A percentile compares a stretch with the other conserved stretches of the same genome.
phyloP scores from a whole-genome alignment of 2,113 vertebrate species.

The Cnemophilus loriae region DNA sequence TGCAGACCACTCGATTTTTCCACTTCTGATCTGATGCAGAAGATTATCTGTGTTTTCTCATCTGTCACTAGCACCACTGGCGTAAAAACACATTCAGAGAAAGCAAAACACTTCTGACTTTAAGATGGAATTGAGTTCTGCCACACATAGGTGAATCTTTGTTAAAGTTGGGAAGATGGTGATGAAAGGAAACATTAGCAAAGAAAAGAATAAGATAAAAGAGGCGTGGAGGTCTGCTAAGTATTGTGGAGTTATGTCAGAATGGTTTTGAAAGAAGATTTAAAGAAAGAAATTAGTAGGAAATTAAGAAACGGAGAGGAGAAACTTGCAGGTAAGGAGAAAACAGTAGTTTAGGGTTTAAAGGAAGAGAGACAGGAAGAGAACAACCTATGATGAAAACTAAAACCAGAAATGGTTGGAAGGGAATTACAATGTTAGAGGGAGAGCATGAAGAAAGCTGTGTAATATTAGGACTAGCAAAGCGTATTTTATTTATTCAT shows the following conservation, averaged over 20 bases:
- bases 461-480: not conserved
- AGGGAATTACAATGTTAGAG: not conserved
- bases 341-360: not conserved
- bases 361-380: not conserved
- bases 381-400: not conserved
- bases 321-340: not conserved
- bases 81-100: not conserved
- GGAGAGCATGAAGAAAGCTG: not conserved
- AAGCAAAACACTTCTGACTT: not conserved
- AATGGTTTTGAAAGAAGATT: not conserved
- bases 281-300: not conserved
- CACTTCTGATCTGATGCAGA: not conserved
- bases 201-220: not conserved
- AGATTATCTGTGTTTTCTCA: not conserved
- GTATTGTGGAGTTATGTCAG: not conserved
- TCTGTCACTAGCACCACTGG: not conserved
- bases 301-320: not conserved
- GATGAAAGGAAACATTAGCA: not conserved
- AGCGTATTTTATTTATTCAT: slow-evolving; percentile 28
- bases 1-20: not conserved
- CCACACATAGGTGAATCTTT: not conserved
- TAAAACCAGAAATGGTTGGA: not conserved
- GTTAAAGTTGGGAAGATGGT: not conserved
- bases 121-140: not conserved
- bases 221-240: not conserved